These are phyloP conservation scores for Ispidina picta DNA, from an alignment of 2,797 vertebrate species.

Conservation along the genomic window DNA sequence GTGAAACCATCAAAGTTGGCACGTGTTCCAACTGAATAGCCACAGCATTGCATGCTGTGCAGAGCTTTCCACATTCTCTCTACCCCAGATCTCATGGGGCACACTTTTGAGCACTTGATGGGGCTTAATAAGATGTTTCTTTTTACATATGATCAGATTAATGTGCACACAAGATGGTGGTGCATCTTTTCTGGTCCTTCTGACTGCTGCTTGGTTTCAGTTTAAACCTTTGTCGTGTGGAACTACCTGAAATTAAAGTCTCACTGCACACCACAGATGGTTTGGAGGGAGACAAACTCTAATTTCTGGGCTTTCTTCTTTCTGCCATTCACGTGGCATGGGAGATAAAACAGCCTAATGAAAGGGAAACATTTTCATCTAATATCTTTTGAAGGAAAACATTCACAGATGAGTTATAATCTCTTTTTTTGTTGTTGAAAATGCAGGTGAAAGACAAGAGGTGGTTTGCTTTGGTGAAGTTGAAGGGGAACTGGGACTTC, in stretches of 20 bases:
- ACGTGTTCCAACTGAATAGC: constrained; percentile 15
- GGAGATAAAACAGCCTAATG: background rate
- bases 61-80: constrained; percentile 4
- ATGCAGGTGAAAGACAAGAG: background rate
- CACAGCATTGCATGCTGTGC: background rate
- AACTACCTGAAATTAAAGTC: background rate
- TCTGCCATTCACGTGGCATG: background rate
- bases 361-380: background rate
- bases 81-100: background rate
- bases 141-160: background rate
- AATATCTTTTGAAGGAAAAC: background rate
- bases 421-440: background rate
- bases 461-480: background rate
- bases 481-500: constrained; percentile 2
- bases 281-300: background rate
- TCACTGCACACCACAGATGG: background rate
- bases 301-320: background rate
- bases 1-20: background rate
- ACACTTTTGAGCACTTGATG: background rate
- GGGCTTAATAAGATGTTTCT: background rate
- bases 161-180: background rate
- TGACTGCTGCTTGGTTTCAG: background rate
- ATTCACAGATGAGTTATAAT: background rate
- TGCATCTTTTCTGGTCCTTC: background rate
- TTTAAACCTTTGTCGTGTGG: background rate